These are phyloP conservation scores for Drosophila aldrichi DNA, from an alignment of 2,888 invertebrate genomes.

Conservation along the genomic window DNA sequence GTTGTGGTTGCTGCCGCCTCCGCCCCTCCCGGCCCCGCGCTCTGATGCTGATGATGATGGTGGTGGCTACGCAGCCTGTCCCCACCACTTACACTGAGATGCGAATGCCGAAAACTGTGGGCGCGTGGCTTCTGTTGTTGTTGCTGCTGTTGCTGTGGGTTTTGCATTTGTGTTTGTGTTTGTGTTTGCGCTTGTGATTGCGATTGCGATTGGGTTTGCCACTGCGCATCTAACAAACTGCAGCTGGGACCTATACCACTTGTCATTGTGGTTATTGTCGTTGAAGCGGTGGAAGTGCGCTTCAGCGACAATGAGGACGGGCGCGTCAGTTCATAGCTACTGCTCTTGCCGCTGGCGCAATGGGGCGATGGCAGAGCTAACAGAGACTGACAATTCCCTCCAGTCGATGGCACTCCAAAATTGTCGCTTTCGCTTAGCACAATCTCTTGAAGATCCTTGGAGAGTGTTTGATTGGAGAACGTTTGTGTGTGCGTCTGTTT, in stretches of 20 bases:
- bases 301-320: constrained; percentile 80
- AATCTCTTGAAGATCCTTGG: constrained; percentile 82
- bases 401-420: constrained; percentile 36
- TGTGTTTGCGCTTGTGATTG: constrained; percentile 32
- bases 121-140: constrained; percentile 33
- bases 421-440: constrained; percentile 76
- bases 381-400: constrained; percentile 76
- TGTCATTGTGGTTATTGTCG: constrained; percentile 80
- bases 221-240: constrained; percentile 73
- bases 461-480: constrained; percentile 83
- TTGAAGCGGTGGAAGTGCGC: constrained; percentile 79
- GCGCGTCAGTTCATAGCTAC: constrained; percentile 82
- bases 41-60: constrained; percentile 63
- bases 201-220: constrained; percentile 54
- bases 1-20: constrained; percentile 33
- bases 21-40: constrained; percentile 7
- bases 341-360: constrained; percentile 61
- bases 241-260: constrained; percentile 72
- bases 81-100: constrained; percentile 53
- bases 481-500: constrained; percentile 76
- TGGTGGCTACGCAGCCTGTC: constrained; percentile 58
- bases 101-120: constrained; percentile 70
- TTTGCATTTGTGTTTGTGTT: constrained; percentile 33
- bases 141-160: constrained; percentile 24
- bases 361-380: constrained; percentile 62